A percentile compares a stretch with the other conserved stretches of the same genome.
phyloP scores from a whole-genome alignment of 2,113 vertebrate species.

The Hiodon tergisus region DNA sequence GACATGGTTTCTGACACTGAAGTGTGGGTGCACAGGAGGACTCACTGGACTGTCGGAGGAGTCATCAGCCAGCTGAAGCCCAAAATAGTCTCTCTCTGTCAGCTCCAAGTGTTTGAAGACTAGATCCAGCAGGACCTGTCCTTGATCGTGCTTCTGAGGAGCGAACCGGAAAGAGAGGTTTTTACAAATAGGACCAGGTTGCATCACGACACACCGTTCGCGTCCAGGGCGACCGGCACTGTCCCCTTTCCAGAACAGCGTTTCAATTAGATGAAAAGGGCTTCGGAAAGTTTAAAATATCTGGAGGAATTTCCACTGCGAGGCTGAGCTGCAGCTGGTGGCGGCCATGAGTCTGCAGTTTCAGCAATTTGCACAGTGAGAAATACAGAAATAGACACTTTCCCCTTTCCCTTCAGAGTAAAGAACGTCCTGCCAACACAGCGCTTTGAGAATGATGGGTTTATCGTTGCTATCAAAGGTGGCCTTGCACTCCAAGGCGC shows the following conservation, averaged over 20 bases:
- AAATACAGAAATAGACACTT: not conserved
- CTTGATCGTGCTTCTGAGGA: conserved; percentile 87
- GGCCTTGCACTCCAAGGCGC: not conserved
- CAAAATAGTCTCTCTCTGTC: conserved; percentile 97
- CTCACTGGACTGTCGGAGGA: conserved; percentile 87
- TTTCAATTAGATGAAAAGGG: not conserved
- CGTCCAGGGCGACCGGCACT: not conserved
- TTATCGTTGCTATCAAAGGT: not conserved
- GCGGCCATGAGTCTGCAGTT: not conserved
- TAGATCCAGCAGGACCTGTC: conserved; percentile 86
- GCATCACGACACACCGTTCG: not conserved
- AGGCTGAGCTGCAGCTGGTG: not conserved
- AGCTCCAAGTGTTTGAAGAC: conserved; percentile 96
- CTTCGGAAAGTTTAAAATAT: not conserved
- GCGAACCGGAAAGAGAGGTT: conserved; percentile 22
- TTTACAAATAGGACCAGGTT: not conserved
- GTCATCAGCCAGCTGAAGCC: conserved; percentile 90
- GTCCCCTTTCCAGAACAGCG: not conserved
- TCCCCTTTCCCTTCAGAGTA: not conserved
- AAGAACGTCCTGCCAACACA: not conserved
- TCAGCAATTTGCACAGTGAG: not conserved
- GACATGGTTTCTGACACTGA: not conserved
- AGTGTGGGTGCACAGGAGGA: conserved; percentile 21
- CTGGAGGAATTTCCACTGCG: not conserved
- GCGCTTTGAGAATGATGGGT: not conserved